A percentile compares a stretch with the other conserved stretches of the same genome.
Evolutionary conservation across 2,797 vertebrate genomes (phyloP).

Genomic region (Lacerta viridis): DNA sequence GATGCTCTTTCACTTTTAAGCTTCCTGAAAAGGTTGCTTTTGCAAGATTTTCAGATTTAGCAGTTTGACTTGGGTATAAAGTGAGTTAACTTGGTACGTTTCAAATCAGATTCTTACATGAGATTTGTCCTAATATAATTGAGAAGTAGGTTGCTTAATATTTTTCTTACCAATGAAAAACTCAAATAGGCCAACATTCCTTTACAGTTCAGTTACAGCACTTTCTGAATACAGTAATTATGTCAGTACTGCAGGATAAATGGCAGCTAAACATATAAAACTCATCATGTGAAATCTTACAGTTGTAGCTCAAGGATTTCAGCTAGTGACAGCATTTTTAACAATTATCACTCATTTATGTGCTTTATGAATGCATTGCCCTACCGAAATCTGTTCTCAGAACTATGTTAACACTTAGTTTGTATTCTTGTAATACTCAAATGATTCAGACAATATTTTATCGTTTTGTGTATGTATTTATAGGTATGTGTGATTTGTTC

Average conservation of each 20-base stretch:
- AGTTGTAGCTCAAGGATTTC: not conserved
- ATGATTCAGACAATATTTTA: conserved; percentile 49
- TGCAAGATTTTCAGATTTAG: not conserved
- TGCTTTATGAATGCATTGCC: conserved; percentile 49
- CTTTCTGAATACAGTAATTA: not conserved
- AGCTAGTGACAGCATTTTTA: not conserved
- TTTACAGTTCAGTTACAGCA: not conserved
- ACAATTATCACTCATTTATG: conserved; percentile 40
- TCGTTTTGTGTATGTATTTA: conserved; percentile 55
- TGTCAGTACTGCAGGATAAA: conserved; percentile 25
- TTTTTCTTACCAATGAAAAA: conserved; percentile 53
- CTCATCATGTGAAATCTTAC: not conserved
- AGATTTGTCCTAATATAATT: conserved; percentile 33
- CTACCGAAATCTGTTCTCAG: conserved; percentile 17
- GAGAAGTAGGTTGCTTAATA: conserved; percentile 42
- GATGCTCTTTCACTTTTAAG: not conserved
- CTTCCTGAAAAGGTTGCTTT: not conserved
- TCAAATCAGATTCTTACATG: conserved; percentile 43
- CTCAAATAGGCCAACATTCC: conserved; percentile 30
- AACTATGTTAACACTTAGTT: conserved; percentile 40
- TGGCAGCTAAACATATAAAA: conserved; percentile 27
- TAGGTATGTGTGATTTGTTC: conserved; percentile 63
- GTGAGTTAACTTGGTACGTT: conserved; percentile 11
- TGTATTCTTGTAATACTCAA: conserved; percentile 44
- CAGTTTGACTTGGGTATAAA: not conserved